A percentile compares a stretch with the other conserved stretches of the same genome.
Evolutionary conservation across 30 jellyfish, hydroid and myxozoan species (phyloP).

Genomic region (Mastigias papua): DNA sequence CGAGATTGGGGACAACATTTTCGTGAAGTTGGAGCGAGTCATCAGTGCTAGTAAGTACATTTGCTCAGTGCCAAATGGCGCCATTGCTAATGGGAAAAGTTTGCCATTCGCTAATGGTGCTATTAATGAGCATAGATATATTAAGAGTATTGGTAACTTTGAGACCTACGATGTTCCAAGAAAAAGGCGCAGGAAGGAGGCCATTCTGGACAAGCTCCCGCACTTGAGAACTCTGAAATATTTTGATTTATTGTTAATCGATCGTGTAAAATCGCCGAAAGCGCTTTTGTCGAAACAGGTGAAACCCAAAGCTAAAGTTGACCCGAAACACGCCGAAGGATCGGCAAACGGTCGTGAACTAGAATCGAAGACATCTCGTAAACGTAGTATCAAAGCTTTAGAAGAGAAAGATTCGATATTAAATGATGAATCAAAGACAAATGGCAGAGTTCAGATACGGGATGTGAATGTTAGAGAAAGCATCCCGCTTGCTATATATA

Average conservation of each 20-base stretch:
- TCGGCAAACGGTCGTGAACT: not conserved
- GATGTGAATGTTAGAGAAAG: not conserved
- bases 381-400: not conserved
- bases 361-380: not conserved
- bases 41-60: slow-evolving; percentile 58
- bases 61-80: slow-evolving; percentile 10
- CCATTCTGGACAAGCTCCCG: slow-evolving; percentile 88
- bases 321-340: slow-evolving; percentile 6
- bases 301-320: slow-evolving; percentile 13
- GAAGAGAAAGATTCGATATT: not conserved
- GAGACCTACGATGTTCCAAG: slow-evolving; percentile 69
- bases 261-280: slow-evolving; percentile 75
- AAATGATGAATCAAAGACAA: not conserved
- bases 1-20: slow-evolving; percentile 68
- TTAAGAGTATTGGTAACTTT: slow-evolving; percentile 2
- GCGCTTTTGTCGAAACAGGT: slow-evolving; percentile 22
- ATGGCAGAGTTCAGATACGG: slow-evolving; percentile 1
- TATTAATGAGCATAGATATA: slow-evolving; percentile 8
- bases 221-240: slow-evolving; percentile 78
- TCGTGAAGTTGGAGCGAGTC: slow-evolving; percentile 54
- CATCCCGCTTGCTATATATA: slow-evolving; percentile 41
- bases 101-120: slow-evolving; percentile 4
- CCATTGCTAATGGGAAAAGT: not conserved
- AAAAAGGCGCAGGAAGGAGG: slow-evolving; percentile 73
- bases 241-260: slow-evolving; percentile 84